These are phyloP conservation scores for Sipha maydis DNA, from an alignment of 2,888 invertebrate genomes.

Conservation along the genomic window DNA sequence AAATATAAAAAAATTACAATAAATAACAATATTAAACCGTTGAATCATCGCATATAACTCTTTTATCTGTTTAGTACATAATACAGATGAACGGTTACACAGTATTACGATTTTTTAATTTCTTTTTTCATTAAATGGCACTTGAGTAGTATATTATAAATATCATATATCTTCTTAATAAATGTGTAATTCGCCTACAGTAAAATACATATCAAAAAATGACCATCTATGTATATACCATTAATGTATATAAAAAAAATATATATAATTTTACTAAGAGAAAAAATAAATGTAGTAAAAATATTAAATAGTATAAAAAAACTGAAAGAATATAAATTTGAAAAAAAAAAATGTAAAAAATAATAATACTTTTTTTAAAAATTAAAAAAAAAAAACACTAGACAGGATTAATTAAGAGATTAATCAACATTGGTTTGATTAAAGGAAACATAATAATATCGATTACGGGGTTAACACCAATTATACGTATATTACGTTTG, in stretches of 20 bases:
- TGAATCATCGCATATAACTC: slow-evolving; percentile 11
- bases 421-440: slow-evolving; percentile 59
- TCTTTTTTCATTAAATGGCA: slow-evolving; percentile 49
- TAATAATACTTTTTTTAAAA: slow-evolving; percentile 50
- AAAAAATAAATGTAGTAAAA: neutral
- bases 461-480: slow-evolving; percentile 48
- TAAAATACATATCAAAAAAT: neutral
- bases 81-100: slow-evolving; percentile 4
- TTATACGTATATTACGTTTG: slow-evolving; percentile 7
- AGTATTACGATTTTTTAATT: slow-evolving; percentile 42
- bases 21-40: slow-evolving; percentile 55
- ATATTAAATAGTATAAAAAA: neutral
- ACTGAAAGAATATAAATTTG: neutral
- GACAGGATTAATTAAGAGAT: slow-evolving; percentile 62
- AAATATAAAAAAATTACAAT: slow-evolving; percentile 59
- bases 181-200: neutral
- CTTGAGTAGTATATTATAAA: slow-evolving; percentile 8
- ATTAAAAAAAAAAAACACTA: slow-evolving; percentile 31
- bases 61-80: neutral
- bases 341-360: slow-evolving; percentile 29
- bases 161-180: neutral
- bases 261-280: neutral
- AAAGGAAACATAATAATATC: slow-evolving; percentile 31
- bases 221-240: neutral
- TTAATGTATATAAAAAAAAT: neutral